A percentile compares a stretch with the other conserved stretches of the same genome.
Evolutionary conservation across 2,888 invertebrate species (phyloP).

Genomic region (Drosophila heteroneura): DNA sequence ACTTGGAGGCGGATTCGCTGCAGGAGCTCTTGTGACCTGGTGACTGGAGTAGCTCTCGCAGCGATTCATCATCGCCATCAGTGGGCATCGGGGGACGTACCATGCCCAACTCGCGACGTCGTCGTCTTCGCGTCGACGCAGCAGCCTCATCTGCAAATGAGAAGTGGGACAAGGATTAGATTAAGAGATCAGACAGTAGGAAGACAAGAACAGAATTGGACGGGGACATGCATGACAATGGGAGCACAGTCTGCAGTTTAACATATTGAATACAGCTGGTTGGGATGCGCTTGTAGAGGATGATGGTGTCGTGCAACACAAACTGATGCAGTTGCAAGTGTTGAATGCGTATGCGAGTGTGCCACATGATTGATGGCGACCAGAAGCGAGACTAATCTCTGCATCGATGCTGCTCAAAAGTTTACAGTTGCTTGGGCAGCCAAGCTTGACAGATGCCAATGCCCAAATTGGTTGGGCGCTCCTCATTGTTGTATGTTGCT

Average conservation of each 20-base stretch:
- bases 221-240: slow-evolving; percentile 57
- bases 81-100: slow-evolving; percentile 81
- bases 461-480: slow-evolving; percentile 17
- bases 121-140: slow-evolving; percentile 82
- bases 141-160: slow-evolving; percentile 84
- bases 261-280: slow-evolving; percentile 77
- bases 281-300: slow-evolving; percentile 57
- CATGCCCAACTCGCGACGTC: slow-evolving; percentile 84
- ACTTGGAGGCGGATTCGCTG: slow-evolving; percentile 58
- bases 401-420: slow-evolving; percentile 6
- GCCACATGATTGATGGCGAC: slow-evolving; percentile 37
- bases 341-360: slow-evolving; percentile 31
- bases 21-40: slow-evolving; percentile 67
- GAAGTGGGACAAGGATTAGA: not conserved
- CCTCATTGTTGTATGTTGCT: slow-evolving; percentile 10
- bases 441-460: slow-evolving; percentile 38
- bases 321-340: slow-evolving; percentile 73
- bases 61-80: slow-evolving; percentile 75
- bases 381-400: slow-evolving; percentile 19
- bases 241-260: slow-evolving; percentile 42
- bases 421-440: slow-evolving; percentile 22
- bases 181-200: not conserved
- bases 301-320: slow-evolving; percentile 50
- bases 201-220: slow-evolving; percentile 16
- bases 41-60: slow-evolving; percentile 80